phyloP scores from a whole-genome alignment of 1,140 invertebrate species.

The Armadillidium nasatum region DNA sequence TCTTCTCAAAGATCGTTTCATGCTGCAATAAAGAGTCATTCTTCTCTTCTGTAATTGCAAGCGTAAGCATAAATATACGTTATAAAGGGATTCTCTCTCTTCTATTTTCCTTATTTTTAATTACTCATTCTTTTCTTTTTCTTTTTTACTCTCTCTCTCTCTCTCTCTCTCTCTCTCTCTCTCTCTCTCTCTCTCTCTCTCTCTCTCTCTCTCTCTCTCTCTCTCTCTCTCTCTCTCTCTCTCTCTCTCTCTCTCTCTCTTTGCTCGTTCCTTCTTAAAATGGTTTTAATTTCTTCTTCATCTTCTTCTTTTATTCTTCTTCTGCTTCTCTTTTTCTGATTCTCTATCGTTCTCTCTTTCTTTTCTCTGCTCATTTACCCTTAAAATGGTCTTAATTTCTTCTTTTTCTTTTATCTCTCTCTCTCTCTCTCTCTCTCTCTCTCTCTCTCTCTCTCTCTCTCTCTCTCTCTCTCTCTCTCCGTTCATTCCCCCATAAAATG shows the following conservation, averaged over 20 bases:
- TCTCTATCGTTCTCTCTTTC: background rate
- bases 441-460: too few species aligned
- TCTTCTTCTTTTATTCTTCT: too few species aligned
- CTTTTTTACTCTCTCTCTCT: background rate
- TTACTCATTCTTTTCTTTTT: background rate
- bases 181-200: too few species aligned
- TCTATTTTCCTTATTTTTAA: background rate
- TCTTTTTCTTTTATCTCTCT: too few species aligned
- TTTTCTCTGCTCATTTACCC: background rate
- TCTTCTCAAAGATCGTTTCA: background rate
- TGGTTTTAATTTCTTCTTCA: too few species aligned
- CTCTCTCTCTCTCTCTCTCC: background rate
- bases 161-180: background rate
- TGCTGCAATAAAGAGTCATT: conserved; percentile 1
- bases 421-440: too few species aligned
- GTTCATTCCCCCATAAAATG: background rate
- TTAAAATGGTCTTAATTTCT: too few species aligned
- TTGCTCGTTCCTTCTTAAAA: too few species aligned
- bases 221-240: background rate
- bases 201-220: too few species aligned
- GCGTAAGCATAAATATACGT: background rate
- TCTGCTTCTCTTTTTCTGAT: too few species aligned
- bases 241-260: background rate
- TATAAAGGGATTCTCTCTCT: conserved; percentile 8
- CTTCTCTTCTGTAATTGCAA: background rate